Evolutionary conservation across 2,797 vertebrate genomes (phyloP).

Genomic region (Okamejei kenojei): DNA sequence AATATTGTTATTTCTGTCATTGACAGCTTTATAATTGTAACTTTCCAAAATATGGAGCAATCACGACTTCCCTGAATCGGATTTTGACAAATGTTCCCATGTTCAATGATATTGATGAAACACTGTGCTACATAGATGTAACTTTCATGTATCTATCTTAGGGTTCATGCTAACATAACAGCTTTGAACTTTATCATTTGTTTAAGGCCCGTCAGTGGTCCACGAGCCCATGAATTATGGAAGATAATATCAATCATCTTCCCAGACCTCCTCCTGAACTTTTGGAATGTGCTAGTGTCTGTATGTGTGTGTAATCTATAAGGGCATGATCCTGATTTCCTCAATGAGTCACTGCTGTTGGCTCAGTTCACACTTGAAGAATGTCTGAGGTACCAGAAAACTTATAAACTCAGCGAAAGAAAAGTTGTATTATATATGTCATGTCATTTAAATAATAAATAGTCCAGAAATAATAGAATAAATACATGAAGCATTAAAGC

Average conservation of each 20-base stretch:
- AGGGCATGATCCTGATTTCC: neutral
- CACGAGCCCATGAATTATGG: neutral
- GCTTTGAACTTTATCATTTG: neutral
- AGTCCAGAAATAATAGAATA: neutral
- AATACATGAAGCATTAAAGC: neutral
- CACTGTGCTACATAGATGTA: neutral
- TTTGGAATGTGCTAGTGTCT: neutral
- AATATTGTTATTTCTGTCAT: neutral
- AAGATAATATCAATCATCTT: neutral
- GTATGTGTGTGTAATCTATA: neutral
- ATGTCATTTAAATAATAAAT: neutral
- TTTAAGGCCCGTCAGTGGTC: neutral
- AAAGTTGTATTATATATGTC: neutral
- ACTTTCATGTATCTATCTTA: neutral
- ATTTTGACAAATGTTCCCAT: neutral
- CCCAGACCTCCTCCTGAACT: neutral
- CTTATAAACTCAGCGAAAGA: neutral
- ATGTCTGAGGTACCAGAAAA: neutral
- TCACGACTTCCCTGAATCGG: neutral
- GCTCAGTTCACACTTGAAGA: neutral
- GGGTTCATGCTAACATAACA: neutral
- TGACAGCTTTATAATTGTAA: neutral
- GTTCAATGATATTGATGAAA: neutral
- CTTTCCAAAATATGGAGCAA: neutral
- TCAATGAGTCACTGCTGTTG: neutral